A percentile compares a stretch with the other conserved stretches of the same genome.
phyloP scores from a whole-genome alignment of 2,888 invertebrate genomes.

The Elysia crispata region DNA sequence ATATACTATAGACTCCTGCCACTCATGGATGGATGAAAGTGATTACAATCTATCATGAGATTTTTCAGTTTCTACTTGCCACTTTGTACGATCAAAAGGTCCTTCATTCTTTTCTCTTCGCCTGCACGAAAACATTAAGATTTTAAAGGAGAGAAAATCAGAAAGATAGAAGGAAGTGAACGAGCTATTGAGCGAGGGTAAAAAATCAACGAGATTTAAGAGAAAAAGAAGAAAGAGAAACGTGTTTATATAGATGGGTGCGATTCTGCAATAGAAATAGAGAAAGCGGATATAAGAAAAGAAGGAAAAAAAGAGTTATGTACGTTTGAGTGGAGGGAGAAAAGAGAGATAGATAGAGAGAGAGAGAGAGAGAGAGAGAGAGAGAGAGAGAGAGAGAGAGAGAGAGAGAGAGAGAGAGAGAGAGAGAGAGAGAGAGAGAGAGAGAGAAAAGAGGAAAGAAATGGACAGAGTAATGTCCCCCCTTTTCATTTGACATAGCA shows the following conservation, averaged over 20 bases:
- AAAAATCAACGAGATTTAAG: no score
- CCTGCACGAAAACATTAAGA: no score
- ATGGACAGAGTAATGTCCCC: no score
- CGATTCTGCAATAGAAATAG: neutral
- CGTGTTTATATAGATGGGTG: no score
- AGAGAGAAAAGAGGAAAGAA: neutral
- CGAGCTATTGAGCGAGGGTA: no score
- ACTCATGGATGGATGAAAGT: neutral
- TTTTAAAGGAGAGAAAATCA: no score
- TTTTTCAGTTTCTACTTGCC: neutral
- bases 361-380: neutral
- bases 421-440: constrained; percentile 28
- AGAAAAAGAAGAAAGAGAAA: no score
- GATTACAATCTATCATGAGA: neutral
- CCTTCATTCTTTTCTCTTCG: neutral
- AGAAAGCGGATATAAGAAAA: neutral
- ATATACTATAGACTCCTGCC: no score
- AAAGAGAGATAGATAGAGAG: neutral
- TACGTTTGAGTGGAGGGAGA: neutral
- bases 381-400: neutral
- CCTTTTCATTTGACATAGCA: no score
- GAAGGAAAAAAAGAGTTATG: neutral
- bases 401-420: constrained; percentile 10
- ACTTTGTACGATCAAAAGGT: neutral
- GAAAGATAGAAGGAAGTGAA: no score